Evolutionary conservation across 1,140 invertebrate species (phyloP).

Genomic region (Bicyclus anynana): DNA sequence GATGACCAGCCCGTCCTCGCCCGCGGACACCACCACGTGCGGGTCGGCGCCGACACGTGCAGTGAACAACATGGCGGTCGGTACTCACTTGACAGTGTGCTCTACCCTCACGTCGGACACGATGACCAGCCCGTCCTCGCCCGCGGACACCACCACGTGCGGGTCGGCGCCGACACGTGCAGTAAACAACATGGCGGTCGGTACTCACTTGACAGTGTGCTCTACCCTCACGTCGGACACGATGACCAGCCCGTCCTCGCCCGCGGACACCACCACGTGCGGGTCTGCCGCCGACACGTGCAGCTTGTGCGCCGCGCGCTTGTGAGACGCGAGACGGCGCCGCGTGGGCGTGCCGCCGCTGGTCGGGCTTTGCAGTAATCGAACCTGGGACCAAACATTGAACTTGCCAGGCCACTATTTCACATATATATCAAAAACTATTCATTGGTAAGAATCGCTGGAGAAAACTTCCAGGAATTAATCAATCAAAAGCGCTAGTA

Average conservation of each 20-base stretch:
- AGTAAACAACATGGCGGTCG: too few species aligned
- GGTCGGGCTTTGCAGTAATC: constrained; percentile 72
- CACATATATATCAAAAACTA: too few species aligned
- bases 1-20: too few species aligned
- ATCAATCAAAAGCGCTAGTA: too few species aligned
- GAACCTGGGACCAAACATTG: constrained; percentile 47
- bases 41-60: too few species aligned
- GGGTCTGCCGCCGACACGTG: constrained; percentile 85
- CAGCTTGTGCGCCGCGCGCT: constrained; percentile 88
- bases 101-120: constrained; percentile 88
- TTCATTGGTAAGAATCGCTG: too few species aligned
- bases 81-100: constrained; percentile 36
- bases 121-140: constrained; percentile 91
- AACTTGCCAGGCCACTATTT: too few species aligned
- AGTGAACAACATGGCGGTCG: too few species aligned
- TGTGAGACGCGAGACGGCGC: constrained; percentile 83
- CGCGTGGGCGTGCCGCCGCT: constrained; percentile 57
- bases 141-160: constrained; percentile 89
- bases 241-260: constrained; percentile 91
- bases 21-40: too few species aligned
- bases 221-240: constrained; percentile 88
- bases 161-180: constrained; percentile 87
- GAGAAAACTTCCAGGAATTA: too few species aligned
- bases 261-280: constrained; percentile 89
- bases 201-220: constrained; percentile 36